Evolutionary conservation across 2,797 vertebrate genomes (phyloP).

Genomic region (Pteronotus mesoamericanus): DNA sequence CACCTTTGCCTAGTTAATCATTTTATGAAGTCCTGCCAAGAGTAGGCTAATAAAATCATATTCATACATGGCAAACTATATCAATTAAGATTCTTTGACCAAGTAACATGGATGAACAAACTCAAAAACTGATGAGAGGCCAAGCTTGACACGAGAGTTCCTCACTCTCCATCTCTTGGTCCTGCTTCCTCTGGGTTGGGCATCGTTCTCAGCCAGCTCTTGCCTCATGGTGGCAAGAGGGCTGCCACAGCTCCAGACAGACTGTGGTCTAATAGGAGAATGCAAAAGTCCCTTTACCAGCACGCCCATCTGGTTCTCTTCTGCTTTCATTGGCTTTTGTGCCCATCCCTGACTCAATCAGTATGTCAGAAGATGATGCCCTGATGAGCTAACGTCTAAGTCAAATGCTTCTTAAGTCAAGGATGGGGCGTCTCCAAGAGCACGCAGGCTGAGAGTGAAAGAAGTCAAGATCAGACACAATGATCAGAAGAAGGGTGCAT

Average conservation of each 20-base stretch:
- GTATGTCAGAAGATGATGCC: neutral
- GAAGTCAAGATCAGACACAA: neutral
- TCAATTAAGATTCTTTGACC: neutral
- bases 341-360: neutral
- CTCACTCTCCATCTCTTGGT: neutral
- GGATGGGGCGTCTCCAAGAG: neutral
- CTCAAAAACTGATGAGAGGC: neutral
- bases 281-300: neutral
- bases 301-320: neutral
- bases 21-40: neutral
- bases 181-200: neutral
- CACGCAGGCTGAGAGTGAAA: fast-evolving
- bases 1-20: neutral
- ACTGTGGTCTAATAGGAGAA: neutral
- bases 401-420: neutral
- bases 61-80: neutral
- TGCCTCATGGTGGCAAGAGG: neutral
- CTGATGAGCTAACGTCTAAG: neutral
- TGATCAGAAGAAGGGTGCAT: neutral
- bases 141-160: neutral
- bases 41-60: neutral
- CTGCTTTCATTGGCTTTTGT: too few species aligned
- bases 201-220: neutral
- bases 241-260: neutral
- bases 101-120: neutral